phyloP scores from a whole-genome alignment of 92 coral and sea anemone species.

The Anthopleura xanthogrammica region DNA sequence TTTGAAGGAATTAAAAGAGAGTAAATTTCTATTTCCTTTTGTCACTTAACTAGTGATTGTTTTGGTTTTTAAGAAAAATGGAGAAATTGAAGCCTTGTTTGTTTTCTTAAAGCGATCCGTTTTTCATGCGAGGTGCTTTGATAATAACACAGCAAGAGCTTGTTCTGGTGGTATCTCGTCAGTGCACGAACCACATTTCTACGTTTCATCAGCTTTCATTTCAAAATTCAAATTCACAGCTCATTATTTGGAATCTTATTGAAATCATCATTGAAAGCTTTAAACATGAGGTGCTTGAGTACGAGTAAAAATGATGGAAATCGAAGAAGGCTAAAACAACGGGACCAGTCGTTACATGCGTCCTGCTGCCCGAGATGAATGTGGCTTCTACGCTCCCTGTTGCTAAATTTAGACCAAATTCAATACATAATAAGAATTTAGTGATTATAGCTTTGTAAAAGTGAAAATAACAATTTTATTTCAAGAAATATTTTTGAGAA shows the following conservation, averaged over 20 bases:
- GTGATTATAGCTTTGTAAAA: slow-evolving; percentile 24
- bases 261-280: not conserved
- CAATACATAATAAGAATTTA: slow-evolving; percentile 27
- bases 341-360: slow-evolving; percentile 14
- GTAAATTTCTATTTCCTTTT: not conserved
- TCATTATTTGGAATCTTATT: not conserved
- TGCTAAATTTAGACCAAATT: slow-evolving; percentile 25
- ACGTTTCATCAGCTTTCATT: not conserved
- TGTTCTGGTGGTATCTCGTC: slow-evolving; percentile 22
- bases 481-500: not conserved
- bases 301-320: not conserved
- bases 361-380: slow-evolving; percentile 24
- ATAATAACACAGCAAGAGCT: slow-evolving; percentile 36
- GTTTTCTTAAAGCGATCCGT: slow-evolving; percentile 37
- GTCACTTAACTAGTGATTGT: not conserved
- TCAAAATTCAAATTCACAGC: not conserved
- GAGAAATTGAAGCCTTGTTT: not conserved
- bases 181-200: slow-evolving; percentile 16
- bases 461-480: not conserved
- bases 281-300: not conserved
- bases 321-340: not conserved
- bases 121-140: slow-evolving; percentile 17
- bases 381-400: slow-evolving; percentile 31
- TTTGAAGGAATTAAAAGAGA: not conserved
- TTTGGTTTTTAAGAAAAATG: not conserved